A percentile compares a stretch with the other conserved stretches of the same genome.
Evolutionary conservation across 2,113 vertebrate species (phyloP).

Genomic region (Brachyistius frenatus): DNA sequence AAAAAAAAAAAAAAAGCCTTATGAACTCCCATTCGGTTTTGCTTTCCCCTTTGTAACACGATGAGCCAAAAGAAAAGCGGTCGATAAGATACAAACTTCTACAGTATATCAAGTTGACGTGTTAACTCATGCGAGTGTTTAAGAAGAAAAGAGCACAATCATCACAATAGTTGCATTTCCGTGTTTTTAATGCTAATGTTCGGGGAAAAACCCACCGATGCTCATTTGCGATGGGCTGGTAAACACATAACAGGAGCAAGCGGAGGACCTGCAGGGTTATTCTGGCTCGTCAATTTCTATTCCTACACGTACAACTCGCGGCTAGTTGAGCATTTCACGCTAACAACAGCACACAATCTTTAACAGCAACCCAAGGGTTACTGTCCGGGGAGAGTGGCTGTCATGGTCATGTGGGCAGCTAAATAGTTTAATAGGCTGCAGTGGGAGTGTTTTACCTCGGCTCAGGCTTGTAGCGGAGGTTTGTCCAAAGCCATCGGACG

Average conservation of each 20-base stretch:
- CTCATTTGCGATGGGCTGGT: too few species aligned
- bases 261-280: too few species aligned
- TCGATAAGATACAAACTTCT: neutral
- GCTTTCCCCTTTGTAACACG: neutral
- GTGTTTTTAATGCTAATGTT: neutral
- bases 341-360: neutral
- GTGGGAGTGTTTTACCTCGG: neutral
- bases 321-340: neutral
- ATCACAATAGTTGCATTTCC: neutral
- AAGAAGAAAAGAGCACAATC: neutral
- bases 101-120: slow-evolving; percentile 2
- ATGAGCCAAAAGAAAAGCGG: neutral
- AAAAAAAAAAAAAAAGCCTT: neutral
- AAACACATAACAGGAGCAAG: too few species aligned
- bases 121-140: neutral
- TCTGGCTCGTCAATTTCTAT: too few species aligned
- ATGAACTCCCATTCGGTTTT: neutral
- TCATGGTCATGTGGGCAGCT: neutral
- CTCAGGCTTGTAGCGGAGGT: slow-evolving; percentile 2
- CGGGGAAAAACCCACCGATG: too few species aligned
- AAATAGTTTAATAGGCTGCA: neutral
- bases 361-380: slow-evolving; percentile 6
- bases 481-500: neutral
- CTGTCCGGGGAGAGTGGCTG: neutral
- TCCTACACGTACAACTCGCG: neutral